Conservation (phyloP, 1,140 invertebrate species). For the Meloidogyne hapla region DNA sequence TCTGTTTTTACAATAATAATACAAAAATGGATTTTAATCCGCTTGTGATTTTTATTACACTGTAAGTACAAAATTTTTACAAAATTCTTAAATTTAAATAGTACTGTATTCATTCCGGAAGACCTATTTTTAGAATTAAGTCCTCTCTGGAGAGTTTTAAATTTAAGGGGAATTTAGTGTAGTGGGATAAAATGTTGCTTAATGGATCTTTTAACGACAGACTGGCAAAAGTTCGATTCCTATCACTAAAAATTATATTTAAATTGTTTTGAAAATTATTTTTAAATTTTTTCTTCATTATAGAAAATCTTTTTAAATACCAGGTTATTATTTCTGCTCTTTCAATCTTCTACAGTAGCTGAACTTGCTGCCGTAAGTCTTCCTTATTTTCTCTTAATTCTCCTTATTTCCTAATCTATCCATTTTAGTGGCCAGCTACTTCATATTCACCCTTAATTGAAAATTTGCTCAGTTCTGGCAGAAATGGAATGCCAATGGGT, state of each 20-base stretch:
- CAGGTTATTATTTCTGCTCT: background rate
- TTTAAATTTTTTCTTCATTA: too few relatives aligned
- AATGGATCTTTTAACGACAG: too few relatives aligned
- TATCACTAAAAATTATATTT: too few relatives aligned
- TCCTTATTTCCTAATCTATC: background rate
- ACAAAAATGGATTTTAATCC: background rate
- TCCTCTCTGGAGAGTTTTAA: too few relatives aligned
- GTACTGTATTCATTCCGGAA: background rate
- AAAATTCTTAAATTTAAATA: too few relatives aligned
- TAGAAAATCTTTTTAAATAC: too few relatives aligned
- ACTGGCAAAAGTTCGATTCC: too few relatives aligned
- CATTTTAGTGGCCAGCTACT: conserved; percentile 20
- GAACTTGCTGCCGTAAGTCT: conserved; percentile 15
- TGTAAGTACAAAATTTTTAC: background rate
- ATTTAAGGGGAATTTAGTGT: too few relatives aligned
- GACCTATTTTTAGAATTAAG: background rate
- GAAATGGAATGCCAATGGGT: background rate
- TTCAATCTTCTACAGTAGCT: background rate
- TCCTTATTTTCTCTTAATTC: background rate
- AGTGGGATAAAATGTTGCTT: too few relatives aligned
- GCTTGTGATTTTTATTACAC: background rate
- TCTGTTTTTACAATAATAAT: background rate
- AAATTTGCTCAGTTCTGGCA: conserved; percentile 1
- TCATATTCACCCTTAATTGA: conserved; percentile 21
- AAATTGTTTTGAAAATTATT: too few relatives aligned